A percentile compares a stretch with the other conserved stretches of the same genome.
These are phyloP conservation scores for Acrossocheilus fasciatus DNA, from an alignment of 2,797 vertebrate genomes.

Conservation along the genomic window DNA sequence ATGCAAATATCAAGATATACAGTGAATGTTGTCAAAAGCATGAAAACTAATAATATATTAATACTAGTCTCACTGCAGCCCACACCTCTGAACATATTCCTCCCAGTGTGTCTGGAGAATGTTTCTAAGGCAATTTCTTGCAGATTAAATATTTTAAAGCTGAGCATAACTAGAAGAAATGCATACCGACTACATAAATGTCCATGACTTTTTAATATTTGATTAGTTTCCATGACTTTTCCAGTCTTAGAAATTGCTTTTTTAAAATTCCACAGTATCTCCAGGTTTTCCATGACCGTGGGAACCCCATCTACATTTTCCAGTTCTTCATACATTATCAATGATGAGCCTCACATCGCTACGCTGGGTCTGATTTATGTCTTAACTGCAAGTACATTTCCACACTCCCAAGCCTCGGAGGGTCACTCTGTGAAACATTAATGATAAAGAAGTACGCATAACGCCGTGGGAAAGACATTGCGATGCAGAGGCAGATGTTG, in stretches of 20 bases:
- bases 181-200: slow-evolving; percentile 2
- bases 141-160: background rate
- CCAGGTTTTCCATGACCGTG: background rate
- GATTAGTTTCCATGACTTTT: slow-evolving; percentile 15
- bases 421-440: slow-evolving; percentile 14
- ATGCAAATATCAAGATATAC: background rate
- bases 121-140: background rate
- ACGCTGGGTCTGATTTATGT: slow-evolving; percentile 17
- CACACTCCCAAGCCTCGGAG: background rate
- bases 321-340: slow-evolving; percentile 16
- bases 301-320: slow-evolving; percentile 5
- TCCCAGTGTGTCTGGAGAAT: background rate
- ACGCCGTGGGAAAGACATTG: background rate
- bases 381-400: slow-evolving; percentile 15
- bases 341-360: background rate
- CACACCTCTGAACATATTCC: background rate
- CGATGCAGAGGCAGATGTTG: slow-evolving; percentile 46
- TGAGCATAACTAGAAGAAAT: background rate
- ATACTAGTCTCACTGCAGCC: background rate
- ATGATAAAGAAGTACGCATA: slow-evolving; percentile 39
- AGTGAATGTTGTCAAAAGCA: background rate
- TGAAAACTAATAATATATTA: background rate
- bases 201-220: slow-evolving; percentile 16
- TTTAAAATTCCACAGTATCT: background rate
- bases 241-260: background rate